Base-by-base conservation (phyloP, 1,140 invertebrate species). In the Drosophila ananassae region DNA sequence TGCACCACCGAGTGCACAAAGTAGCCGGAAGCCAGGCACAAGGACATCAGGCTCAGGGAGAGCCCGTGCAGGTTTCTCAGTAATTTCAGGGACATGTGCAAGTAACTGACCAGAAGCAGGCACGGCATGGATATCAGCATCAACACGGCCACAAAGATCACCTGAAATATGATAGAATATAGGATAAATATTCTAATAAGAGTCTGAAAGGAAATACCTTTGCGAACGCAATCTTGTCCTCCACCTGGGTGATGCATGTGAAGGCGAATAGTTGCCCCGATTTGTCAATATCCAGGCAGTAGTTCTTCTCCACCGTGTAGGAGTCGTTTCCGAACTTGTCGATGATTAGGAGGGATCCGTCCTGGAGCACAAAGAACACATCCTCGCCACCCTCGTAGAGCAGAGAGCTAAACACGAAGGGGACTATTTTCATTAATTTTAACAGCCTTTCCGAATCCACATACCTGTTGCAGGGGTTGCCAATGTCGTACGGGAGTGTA, bases 91-190 rank as follows among this genome's bases (percentile, higher is more conserved):
- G 73, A 57, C 24, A 91, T 61, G 56, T 91, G 90, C 48, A 91
- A 41, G 54, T 90, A 91, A 13, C 62, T 78, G 10, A 91, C 90
- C 46, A 89, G 24, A 5, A 91, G 72, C 4, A 91, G 58, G 7
- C 90, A 91, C 0, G 90, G 90, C 34, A 91, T 90, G 17, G 90
- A 91, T 0, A 91, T 56, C 0, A 91, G 71, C 90, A 91, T 91
- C 3, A 91, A 47, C n/a, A 91, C 59, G 0, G 89, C 85, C 12
- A 90, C 76, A 10, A 77, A 80, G 9, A 91, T 47, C 1, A 89
- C 62, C 68, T 87, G 48, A 2, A 71, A 51, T 17, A 34, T 10
- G 1, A 8, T n/a, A 13, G 12, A 41, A n/a, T 41, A 13, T 10
- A 8, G 10, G 3, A 10, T 1, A 4, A n/a, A 41, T 13, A 7